phyloP scores from a whole-genome alignment of 2,888 invertebrate species.

The Hermaeophaga mercurialis region DNA sequence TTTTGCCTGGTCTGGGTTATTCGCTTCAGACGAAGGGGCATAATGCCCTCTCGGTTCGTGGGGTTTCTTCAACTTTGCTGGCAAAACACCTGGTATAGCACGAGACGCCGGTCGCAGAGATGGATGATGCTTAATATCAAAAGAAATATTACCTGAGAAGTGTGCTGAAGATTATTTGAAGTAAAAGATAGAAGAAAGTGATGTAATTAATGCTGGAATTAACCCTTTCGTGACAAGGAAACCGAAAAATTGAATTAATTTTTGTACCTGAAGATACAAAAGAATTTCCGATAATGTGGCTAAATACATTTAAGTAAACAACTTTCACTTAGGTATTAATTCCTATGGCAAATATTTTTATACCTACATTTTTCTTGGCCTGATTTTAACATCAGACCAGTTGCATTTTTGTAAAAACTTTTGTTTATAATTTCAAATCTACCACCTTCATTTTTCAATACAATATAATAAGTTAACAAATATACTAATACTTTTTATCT shows the following conservation, averaged over 20 bases:
- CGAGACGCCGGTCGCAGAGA: slow-evolving; percentile 32
- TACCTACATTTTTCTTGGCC: no score
- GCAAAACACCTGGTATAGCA: slow-evolving; percentile 39
- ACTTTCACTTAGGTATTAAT: no score
- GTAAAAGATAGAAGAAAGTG: not conserved
- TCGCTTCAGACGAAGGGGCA: slow-evolving; percentile 20
- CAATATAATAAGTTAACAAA: no score
- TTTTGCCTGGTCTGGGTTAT: slow-evolving; percentile 39
- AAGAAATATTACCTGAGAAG: not conserved
- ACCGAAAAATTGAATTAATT: not conserved
- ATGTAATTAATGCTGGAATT: not conserved
- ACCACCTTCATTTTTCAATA: no score
- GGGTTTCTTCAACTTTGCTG: slow-evolving; percentile 31
- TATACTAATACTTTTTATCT: no score
- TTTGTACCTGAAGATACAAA: no score
- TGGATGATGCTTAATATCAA: not conserved
- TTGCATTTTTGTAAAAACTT: no score
- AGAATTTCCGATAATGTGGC: no score
- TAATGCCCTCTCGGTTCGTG: slow-evolving; percentile 22
- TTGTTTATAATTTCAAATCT: no score
- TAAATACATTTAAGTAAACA: no score
- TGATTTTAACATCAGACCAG: no score
- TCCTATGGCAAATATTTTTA: no score
- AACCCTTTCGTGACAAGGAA: not conserved
- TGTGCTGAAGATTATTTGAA: not conserved